Evolutionary conservation across 1,140 invertebrate species (phyloP), one percentile per base, ranked within the genome.

Genomic region (Trichogramma pretiosum): DNA sequence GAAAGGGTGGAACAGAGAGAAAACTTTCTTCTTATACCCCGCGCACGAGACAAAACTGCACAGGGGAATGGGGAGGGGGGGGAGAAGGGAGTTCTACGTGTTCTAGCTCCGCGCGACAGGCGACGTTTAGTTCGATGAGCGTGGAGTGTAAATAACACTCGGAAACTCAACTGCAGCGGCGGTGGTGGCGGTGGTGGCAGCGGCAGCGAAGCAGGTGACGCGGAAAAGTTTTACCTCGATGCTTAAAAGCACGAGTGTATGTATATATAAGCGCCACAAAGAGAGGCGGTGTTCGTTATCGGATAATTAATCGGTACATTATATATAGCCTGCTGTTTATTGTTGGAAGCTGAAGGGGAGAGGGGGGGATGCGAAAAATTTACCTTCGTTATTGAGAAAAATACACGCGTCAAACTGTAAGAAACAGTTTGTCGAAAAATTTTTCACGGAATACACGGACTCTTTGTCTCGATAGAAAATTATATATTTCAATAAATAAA

Each of bases 1-100:
- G 16, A 47, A 38, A 39, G 19, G 33, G 8, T 34, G 11, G 21
- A 7, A 14, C 8, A 23, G 30, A 3, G 10, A 3, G 18, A 35
- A 51, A 52, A 52, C 18, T 52, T 52, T 47, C 45, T 38, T 38
- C 11, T n/a, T n/a, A n/a, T n/a, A n/a, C n/a, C n/a, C n/a, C n/a
- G n/a, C n/a, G n/a, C n/a, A 8, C 43, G 9, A 37, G 34, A 51
- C 24, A 51, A 46, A 51, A 46, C 37, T 46, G 38, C 24, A n/a
- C n/a, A n/a, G n/a, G n/a, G n/a, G n/a, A n/a, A n/a, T n/a, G n/a
- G n/a, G n/a, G n/a, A n/a, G n/a, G n/a, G n/a, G n/a, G n/a, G n/a
- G n/a, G n/a, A n/a, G n/a, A n/a, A n/a, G n/a, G n/a, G n/a, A n/a
- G n/a, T n/a, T n/a, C n/a, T n/a, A n/a, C n/a, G n/a, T n/a, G n/a